A percentile compares a stretch with the other conserved stretches of the same genome.
Evolutionary conservation across 2,888 invertebrate species (phyloP).

Genomic region (Cataglyphis cursor): DNA sequence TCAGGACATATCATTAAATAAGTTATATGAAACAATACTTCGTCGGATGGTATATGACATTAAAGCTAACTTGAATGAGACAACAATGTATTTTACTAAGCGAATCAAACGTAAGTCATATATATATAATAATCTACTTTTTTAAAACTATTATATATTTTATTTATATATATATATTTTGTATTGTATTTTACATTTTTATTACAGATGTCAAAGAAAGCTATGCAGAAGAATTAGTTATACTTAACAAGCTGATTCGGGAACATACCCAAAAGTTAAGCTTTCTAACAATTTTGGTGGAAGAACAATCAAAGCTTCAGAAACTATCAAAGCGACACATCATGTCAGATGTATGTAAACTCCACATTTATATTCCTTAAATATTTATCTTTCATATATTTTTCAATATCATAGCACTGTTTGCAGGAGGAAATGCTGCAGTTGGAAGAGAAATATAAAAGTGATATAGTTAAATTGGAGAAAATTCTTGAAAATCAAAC

Average conservation of each 20-base stretch:
- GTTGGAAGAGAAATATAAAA: conserved; percentile 80
- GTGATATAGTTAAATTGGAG: conserved; percentile 86
- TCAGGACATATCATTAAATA: conserved; percentile 87
- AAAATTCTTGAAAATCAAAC: conserved; percentile 85
- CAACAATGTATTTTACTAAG: conserved; percentile 86
- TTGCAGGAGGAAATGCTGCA: conserved; percentile 79
- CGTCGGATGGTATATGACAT: conserved; percentile 88
- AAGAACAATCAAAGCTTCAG: conserved; percentile 87
- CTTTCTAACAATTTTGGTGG: conserved; percentile 88
- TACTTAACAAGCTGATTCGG: conserved; percentile 87
- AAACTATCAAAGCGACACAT: conserved; percentile 82
- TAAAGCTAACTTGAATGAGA: conserved; percentile 87
- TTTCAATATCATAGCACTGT: background rate
- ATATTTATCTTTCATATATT: conserved; percentile 1
- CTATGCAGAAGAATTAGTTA: conserved; percentile 83
- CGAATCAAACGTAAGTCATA: conserved; percentile 86
- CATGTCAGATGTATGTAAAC: conserved; percentile 76
- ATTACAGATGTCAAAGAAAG: conserved; percentile 81
- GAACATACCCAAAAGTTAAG: conserved; percentile 88
- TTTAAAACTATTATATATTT: background rate
- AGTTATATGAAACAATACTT: conserved; percentile 88
- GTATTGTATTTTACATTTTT: background rate
- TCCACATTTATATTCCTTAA: background rate
- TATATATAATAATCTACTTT: conserved; percentile 63
- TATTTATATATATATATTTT: background rate